Conservation (phyloP, 2,113 vertebrate species). For the Accipiter virgatus region DNA sequence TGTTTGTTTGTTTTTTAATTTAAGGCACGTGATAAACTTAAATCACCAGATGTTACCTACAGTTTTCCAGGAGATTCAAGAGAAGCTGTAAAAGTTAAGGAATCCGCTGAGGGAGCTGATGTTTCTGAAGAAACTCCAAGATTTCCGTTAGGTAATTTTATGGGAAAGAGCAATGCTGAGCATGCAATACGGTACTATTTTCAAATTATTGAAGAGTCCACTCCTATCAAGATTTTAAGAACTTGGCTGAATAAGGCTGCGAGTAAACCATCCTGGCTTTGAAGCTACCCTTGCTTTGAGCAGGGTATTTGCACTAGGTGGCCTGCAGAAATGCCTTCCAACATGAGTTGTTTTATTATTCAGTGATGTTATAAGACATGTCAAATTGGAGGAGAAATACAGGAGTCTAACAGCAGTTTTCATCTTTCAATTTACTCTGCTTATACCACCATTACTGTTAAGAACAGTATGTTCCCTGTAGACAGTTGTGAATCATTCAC, state of each 20-base stretch:
- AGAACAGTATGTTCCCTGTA: neutral
- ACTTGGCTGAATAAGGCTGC: neutral
- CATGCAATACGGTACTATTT: neutral
- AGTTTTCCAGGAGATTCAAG: neutral
- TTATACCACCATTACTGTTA: neutral
- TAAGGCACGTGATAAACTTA: slow-evolving; percentile 40
- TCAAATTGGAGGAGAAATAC: neutral
- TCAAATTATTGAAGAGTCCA: neutral
- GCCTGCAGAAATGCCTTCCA: neutral
- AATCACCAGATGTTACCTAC: slow-evolving; percentile 42
- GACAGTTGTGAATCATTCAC: neutral
- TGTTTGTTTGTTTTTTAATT: neutral
- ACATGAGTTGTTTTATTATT: neutral
- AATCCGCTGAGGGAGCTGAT: neutral
- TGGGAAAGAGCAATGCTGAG: neutral
- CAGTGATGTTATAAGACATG: neutral
- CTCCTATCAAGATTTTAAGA: neutral
- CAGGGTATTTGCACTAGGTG: neutral
- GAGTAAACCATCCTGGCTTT: neutral
- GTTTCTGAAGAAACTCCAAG: neutral
- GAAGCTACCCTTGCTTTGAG: neutral
- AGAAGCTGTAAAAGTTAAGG: slow-evolving; percentile 20
- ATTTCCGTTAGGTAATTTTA: slow-evolving; percentile 55
- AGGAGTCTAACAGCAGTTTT: neutral
- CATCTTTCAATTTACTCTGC: neutral